Base-by-base conservation (phyloP, 2,888 invertebrate species). In the Drosophila hawaiiensis region DNA sequence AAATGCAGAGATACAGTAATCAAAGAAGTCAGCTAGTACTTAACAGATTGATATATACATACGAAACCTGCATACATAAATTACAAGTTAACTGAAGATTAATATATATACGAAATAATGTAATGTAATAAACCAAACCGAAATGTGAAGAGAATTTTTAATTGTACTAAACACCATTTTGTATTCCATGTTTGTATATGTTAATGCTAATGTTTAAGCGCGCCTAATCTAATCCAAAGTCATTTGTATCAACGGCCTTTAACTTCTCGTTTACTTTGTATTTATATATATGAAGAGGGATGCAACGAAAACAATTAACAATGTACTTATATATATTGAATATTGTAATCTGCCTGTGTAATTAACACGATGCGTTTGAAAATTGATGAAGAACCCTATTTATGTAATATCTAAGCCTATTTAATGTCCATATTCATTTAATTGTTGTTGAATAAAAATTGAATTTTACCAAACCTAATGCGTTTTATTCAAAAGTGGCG, bases 101-200 rank as follows among this genome's bases (percentile, higher is more conserved):
- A 71, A 78, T 64, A 78, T 80, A 68, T 71, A 80, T 67, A 67
- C 31, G 10, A 39, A 76, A 81, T 84, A 84, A 86, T 86, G 74
- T 80, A 39, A 39, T 89, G 84, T 84, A 86, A 86, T 89, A 87
- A 89, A 89, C 84, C 82, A 89, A 89, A 90, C 82, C 73, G 80
- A 87, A 88, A 90, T 88, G 85, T 90, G 90, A 90, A 85, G 76
- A 85, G 89, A 88, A 85, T 90, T 90, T 85, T 90, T 85, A 90
- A 90, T 89, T 90, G 68, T 90, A 89, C 85, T 84, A 88, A 90
- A 82, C 84, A 85, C 84, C 84, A 84, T 88, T 90, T 85, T 85
- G 85, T 85, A 89, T 85, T 89, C 85, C 75, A 79, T 76, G 83
- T 83, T 80, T 83, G 76, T 83, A 89, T 84, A 68, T 78, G 80